phyloP scores from a whole-genome alignment of 1,140 invertebrate species.

The Aphelinus certus region DNA sequence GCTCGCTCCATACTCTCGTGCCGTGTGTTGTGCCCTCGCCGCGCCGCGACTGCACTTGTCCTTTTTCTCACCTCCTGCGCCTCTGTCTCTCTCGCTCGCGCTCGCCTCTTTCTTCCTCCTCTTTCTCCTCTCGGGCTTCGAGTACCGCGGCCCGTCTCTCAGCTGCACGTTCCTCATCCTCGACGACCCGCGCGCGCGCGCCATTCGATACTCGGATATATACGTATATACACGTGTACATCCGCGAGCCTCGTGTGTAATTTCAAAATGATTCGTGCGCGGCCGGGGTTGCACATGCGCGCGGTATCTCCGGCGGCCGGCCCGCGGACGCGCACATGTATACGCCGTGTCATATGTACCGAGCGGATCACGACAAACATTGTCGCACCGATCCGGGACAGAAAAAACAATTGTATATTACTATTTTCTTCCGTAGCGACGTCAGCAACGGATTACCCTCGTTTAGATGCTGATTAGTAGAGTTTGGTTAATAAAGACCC shows the following conservation, averaged over 20 bases:
- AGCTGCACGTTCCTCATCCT: neutral
- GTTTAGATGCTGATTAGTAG: too few relatives aligned
- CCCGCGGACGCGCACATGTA: too few relatives aligned
- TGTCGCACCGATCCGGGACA: neutral
- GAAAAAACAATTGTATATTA: too few relatives aligned
- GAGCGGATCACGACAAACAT: neutral
- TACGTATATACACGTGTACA: too few relatives aligned
- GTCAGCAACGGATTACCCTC: too few relatives aligned
- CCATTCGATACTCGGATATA: constrained; percentile 9
- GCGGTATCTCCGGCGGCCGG: too few relatives aligned
- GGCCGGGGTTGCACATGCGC: too few relatives aligned
- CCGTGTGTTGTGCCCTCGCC: neutral
- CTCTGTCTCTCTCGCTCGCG: neutral
- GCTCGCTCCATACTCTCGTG: neutral
- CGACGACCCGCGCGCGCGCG: neutral
- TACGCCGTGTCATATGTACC: too few relatives aligned
- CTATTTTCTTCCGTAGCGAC: too few relatives aligned
- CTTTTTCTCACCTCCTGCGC: neutral
- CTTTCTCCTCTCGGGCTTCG: neutral
- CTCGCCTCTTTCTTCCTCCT: neutral
- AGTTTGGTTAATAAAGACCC: too few relatives aligned
- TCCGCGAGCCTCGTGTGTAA: neutral
- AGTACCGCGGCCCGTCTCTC: neutral
- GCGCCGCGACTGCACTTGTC: neutral
- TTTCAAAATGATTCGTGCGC: neutral